Base-by-base conservation (phyloP, 2,888 invertebrate species). In the Scaptomyza caliginosa region DNA sequence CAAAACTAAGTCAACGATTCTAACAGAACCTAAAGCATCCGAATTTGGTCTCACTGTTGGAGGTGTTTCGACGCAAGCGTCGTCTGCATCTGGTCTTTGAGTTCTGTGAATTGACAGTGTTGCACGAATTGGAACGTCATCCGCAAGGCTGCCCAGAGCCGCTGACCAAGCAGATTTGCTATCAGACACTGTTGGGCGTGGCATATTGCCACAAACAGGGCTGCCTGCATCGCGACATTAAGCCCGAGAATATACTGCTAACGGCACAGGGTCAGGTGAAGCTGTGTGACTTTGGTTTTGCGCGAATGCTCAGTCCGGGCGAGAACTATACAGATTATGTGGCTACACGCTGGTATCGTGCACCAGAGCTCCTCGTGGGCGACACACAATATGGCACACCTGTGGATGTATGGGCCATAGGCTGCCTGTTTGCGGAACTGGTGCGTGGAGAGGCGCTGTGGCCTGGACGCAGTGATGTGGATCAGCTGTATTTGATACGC, bases 281-380 rank as follows among this genome's bases (percentile, higher is more conserved):
- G 91, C 93, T 99, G 2, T 99, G 92, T 90, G 99, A 99, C 92
- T 99, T 99, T 92, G 99, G 99, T 49, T 99, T 99, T 92, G 99
- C 99, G 0, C 93, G 99, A 86, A 96, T 98, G 94, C 94, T 99
- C 88, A 96, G 96, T 92, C 98, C 98, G 0, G 98, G 97, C 0
- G 99, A 99, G 93, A 97, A 98, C 91, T 99, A 99, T 91, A 99
- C 99, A 52, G 99, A 99, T 92, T 99, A 99, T 91, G 99, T 99
- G 74, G 99, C 99, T 40, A 99, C 99, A 32, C 93, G 99, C 54
- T 99, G 99, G 99, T 99, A 99, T 92, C 93, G 99, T 65, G 97
- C 98, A 4, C 99, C 99, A 0, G 99, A 99, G 91, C 93, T 99
- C 21, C 93, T 99, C 43, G 99, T 99, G 0, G 99, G 99, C 0